Conservation (phyloP, 2,888 invertebrate genomes). For the Catocala sponsa region DNA sequence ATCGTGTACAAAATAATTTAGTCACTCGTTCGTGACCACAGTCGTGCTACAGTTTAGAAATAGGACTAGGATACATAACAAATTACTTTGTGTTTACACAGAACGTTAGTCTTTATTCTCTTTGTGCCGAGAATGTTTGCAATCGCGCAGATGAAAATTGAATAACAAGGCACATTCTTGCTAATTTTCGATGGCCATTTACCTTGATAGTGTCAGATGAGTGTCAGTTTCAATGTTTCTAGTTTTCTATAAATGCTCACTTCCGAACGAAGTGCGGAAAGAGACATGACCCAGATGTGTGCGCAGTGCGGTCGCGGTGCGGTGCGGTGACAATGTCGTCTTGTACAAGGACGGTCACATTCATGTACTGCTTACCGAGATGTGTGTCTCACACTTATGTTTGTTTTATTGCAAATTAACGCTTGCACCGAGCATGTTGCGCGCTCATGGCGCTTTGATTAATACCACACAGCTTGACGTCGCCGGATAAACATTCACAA, state of each 20-base stretch:
- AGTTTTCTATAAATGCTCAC: conserved; percentile 52
- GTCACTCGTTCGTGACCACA: conserved; percentile 17
- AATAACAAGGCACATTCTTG: conserved; percentile 26
- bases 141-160: conserved; percentile 15
- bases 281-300: conserved; percentile 66
- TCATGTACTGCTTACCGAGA: conserved; percentile 65
- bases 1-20: conserved; percentile 24
- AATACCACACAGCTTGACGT: not conserved
- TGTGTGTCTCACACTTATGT: conserved; percentile 57
- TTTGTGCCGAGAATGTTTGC: conserved; percentile 21
- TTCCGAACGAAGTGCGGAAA: conserved; percentile 66
- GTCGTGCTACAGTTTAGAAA: conserved; percentile 15
- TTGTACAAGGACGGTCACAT: conserved; percentile 79
- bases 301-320: conserved; percentile 55
- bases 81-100: conserved; percentile 21
- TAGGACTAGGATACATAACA: conserved; percentile 16
- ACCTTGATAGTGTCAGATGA: conserved; percentile 46
- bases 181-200: conserved; percentile 48
- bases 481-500: no score
- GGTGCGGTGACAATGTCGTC: conserved; percentile 63
- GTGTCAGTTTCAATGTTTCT: conserved; percentile 54
- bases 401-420: conserved; percentile 65
- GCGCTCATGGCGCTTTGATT: not conserved
- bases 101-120: conserved; percentile 22
- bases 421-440: conserved; percentile 10